A percentile compares a stretch with the other conserved stretches of the same genome.
phyloP scores from a whole-genome alignment of 2,888 invertebrate species.

The Lymantria dispar region DNA sequence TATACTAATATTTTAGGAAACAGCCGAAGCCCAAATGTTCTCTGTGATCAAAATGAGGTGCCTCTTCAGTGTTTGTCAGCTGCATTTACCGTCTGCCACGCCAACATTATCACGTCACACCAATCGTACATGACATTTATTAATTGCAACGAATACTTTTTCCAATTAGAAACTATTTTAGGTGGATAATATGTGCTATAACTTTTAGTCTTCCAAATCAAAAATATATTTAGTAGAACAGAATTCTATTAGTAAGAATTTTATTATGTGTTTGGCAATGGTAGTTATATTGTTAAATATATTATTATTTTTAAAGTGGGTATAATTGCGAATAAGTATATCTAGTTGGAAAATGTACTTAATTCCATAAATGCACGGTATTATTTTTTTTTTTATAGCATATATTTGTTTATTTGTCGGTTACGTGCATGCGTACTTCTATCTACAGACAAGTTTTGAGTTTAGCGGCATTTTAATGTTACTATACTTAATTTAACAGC shows the following conservation, averaged over 20 bases:
- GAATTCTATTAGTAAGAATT: too few species aligned
- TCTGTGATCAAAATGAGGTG: slow-evolving; percentile 69
- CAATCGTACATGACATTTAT: background rate
- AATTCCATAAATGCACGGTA: slow-evolving; percentile 27
- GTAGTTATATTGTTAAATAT: background rate
- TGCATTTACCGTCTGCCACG: slow-evolving; percentile 44
- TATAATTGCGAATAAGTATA: background rate
- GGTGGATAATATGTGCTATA: too few species aligned
- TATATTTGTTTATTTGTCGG: slow-evolving; percentile 6
- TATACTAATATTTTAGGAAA: slow-evolving; percentile 73
- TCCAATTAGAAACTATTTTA: slow-evolving; percentile 24
- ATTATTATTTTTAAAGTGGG: too few species aligned
- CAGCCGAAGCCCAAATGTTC: slow-evolving; percentile 70
- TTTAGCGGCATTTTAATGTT: background rate
- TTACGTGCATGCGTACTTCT: background rate
- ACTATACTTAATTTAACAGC: background rate
- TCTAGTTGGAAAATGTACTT: slow-evolving; percentile 23
- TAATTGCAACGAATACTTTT: slow-evolving; percentile 5
- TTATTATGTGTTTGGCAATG: too few species aligned
- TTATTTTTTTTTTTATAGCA: slow-evolving; percentile 12
- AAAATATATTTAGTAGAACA: too few species aligned
- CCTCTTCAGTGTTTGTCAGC: slow-evolving; percentile 44
- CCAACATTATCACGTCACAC: slow-evolving; percentile 10
- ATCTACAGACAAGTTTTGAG: background rate
- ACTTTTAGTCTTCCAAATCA: too few species aligned